Evolutionary conservation across 2,888 invertebrate species (phyloP), one percentile per base, ranked within the genome.

Genomic region (Biston stratarius): DNA sequence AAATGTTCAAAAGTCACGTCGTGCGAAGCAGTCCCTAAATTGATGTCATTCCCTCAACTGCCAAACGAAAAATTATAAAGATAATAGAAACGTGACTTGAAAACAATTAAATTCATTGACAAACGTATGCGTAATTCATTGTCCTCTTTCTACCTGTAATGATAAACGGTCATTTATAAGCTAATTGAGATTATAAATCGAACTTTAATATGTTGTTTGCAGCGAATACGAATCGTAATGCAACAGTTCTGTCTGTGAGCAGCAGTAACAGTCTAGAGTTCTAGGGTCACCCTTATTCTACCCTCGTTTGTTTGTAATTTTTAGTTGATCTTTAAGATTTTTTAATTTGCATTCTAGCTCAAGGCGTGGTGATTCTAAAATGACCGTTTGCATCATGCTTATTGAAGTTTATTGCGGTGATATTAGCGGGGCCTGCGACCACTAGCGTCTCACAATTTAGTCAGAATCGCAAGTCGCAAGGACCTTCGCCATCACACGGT

Each of bases 401-500:
- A 74, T 76, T 80, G 77, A 66, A 77, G 76, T 78, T 76, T 64
- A 64, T 49, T 52, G 51, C 64, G 48, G 47, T 60, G 55, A 64
- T 62, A 60, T 62, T 68, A 45, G 62, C 67, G 69, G 67, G 61
- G 63, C 64, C 59, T 51, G 67, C 59, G 66, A 65, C 66, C 51
- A 45, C 55, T 14, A 40, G 60, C 56, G 68, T 60, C 62, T 64
- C 69, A 60, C 67, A 59, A 59, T 59, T 49, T 47, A 59, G 49
- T 61, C 68, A 61, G 64, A 71, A 62, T 71, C 70, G 48, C 67
- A 61, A 60, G 64, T 62, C 84, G 81, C 49, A 53, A 62, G 61
- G 89, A 85, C 91, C 91, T 91, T 90, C 87, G 85, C 56, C 59
- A 61, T 38, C 47, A 60, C 79, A 45, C 84, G 84, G 78, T 86